phyloP scores from a whole-genome alignment of 2,888 invertebrate genomes.

The Calameuta filiformis region DNA sequence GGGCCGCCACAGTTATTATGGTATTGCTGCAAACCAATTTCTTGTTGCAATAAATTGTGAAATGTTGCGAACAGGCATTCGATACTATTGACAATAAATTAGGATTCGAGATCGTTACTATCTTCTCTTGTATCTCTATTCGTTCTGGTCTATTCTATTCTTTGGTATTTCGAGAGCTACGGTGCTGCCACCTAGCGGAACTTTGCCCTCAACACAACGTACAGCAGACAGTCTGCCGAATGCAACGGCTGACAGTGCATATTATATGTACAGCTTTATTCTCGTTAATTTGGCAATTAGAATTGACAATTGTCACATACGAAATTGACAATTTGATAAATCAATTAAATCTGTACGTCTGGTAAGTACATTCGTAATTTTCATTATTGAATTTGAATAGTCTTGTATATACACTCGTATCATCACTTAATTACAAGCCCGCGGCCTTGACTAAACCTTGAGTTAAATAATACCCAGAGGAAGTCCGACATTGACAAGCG shows the following conservation, averaged over 20 bases:
- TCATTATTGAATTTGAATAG: not conserved
- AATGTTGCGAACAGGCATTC: not conserved
- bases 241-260: not conserved
- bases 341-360: not conserved
- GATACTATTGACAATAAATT: not conserved
- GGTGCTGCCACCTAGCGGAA: slow-evolving; percentile 49
- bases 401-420: not conserved
- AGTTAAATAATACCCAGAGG: not conserved
- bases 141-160: slow-evolving; percentile 34
- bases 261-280: no score
- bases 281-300: not conserved
- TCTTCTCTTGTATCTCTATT: slow-evolving; percentile 19
- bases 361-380: not conserved
- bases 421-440: not conserved
- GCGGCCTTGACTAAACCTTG: not conserved
- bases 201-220: slow-evolving; percentile 33
- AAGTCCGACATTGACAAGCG: not conserved
- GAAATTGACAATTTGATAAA: not conserved
- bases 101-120: not conserved
- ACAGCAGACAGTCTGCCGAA: not conserved
- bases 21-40: not conserved
- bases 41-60: not conserved
- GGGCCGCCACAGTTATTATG: not conserved
- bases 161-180: slow-evolving; percentile 32
- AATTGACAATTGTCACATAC: not conserved